Percentiles rank a stretch among this genome's conserved stretches.
Evolutionary conservation across 2,113 vertebrate species (phyloP).

Genomic region (Oceanodroma tethys): DNA sequence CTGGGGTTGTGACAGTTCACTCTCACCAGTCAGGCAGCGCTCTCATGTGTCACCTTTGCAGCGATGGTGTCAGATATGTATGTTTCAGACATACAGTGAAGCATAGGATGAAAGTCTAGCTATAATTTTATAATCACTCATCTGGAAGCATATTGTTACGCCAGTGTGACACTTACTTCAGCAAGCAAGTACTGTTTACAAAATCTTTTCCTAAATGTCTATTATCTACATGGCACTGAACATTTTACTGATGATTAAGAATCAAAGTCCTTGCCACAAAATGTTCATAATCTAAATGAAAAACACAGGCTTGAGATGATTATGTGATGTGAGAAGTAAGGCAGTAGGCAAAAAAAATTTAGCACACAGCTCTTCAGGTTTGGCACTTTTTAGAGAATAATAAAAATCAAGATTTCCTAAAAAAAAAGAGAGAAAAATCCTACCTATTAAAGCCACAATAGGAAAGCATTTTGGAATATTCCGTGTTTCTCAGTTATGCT

Average conservation of each 20-base stretch:
- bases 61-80: rapidly evolving
- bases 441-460: not conserved
- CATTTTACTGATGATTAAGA: not conserved
- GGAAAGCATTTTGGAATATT: not conserved
- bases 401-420: not conserved
- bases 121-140: not conserved
- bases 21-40: not conserved
- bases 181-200: not conserved
- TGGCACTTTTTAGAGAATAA: not conserved
- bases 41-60: not conserved
- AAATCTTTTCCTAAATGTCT: not conserved
- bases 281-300: not conserved
- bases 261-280: not conserved
- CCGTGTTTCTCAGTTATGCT: not conserved
- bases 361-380: not conserved
- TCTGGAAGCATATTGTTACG: not conserved
- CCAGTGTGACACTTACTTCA: not conserved
- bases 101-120: not conserved
- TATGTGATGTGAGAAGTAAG: not conserved
- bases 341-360: not conserved
- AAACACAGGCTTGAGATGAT: not conserved
- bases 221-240: not conserved
- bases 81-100: not conserved
- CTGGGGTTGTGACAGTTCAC: not conserved
- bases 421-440: not conserved